These are phyloP conservation scores for Strigamia maritima DNA, from an alignment of 2,888 invertebrate genomes.

Conservation along the genomic window DNA sequence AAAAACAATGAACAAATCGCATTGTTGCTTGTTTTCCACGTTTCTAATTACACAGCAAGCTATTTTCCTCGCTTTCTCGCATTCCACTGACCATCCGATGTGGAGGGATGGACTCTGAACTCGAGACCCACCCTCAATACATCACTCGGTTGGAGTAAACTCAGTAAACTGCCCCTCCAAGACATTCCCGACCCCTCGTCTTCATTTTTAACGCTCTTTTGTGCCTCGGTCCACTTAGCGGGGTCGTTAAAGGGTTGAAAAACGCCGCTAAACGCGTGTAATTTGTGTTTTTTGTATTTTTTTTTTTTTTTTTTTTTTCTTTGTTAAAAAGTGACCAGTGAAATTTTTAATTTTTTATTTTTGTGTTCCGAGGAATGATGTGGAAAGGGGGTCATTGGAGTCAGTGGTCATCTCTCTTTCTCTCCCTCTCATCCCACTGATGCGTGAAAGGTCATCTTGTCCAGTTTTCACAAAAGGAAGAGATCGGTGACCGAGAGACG, in stretches of 20 bases:
- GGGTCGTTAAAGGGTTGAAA: not conserved
- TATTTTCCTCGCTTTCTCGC: not conserved
- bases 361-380: not conserved
- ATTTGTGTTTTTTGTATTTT: not conserved
- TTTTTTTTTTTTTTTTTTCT: not conserved
- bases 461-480: slow-evolving; percentile 4
- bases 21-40: too few relatives aligned
- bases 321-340: not conserved
- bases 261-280: not conserved
- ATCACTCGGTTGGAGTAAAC: slow-evolving; percentile 18
- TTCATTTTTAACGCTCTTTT: not conserved
- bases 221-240: not conserved
- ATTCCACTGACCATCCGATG: not conserved
- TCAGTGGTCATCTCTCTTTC: slow-evolving; percentile 22
- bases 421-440: slow-evolving; percentile 6
- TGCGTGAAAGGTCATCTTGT: slow-evolving; percentile 18
- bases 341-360: not conserved
- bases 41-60: not conserved
- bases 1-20: too few relatives aligned
- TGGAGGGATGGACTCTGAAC: not conserved
- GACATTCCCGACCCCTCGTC: not conserved
- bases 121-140: slow-evolving; percentile 23
- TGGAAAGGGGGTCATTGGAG: not conserved
- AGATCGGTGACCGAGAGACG: slow-evolving; percentile 24
- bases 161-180: not conserved